Base-by-base conservation (phyloP, 2,113 vertebrate genomes). In the Xenotilapia caudafasciata region DNA sequence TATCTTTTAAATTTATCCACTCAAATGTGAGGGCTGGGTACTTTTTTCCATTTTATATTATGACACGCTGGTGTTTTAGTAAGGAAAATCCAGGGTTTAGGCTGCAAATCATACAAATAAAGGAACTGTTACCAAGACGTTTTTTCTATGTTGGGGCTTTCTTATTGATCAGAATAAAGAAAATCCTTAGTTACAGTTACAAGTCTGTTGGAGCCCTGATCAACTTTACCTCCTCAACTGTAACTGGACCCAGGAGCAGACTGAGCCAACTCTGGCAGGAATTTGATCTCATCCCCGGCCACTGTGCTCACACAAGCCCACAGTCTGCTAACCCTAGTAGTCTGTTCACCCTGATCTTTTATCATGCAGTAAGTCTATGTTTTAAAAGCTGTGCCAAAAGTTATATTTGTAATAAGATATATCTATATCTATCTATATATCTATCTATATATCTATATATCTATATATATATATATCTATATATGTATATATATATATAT, bases 401-500 rank as follows among this genome's bases (percentile, higher is more conserved):
- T 47, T 49, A 0, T 47, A 17, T 31, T 47, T 28, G 4, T 73
- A 47, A 45, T 47, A 47, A 73, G 13, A 28, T 47, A n/a, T n/a
- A n/a, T n/a, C n/a, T n/a, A n/a, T n/a, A n/a, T n/a, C n/a, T n/a
- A n/a, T n/a, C n/a, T n/a, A n/a, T n/a, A n/a, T n/a, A n/a, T n/a
- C n/a, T n/a, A 2, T 73, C 0, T 26, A 6, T 73, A 28, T 42
- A 23, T 23, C 0, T 56, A 0, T 42, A 9, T 68, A 31, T 28
- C 6, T 28, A 28, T 31, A 2, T 31, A 2, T 73, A 0, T 26
- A 6, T 73, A 28, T 42, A 23, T 23, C 0, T 56, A 0, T 42
- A 9, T 68, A 31, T 28, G 6, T 28, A 28, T 31, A 2, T 31
- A 2, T 73, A 0, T 26, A 6, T 73, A 28, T 42, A 23, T 23